These are phyloP conservation scores for Caenorhabditis sp. DNA, from an alignment of 2,888 invertebrate genomes.

Conservation along the genomic window DNA sequence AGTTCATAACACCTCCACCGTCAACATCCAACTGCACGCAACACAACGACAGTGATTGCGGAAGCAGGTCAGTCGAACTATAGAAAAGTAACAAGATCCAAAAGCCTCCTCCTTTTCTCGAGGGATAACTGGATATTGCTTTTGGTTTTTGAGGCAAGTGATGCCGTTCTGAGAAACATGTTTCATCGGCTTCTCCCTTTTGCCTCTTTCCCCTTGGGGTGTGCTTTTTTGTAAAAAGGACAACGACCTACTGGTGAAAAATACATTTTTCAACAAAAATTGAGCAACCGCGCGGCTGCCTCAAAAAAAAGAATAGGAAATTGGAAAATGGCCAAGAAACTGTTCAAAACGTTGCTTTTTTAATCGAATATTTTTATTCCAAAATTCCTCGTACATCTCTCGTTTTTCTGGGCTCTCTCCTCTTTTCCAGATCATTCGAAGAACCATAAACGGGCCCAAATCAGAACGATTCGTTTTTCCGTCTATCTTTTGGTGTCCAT, in stretches of 20 bases:
- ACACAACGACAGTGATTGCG: slow-evolving; percentile 66
- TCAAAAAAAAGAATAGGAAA: neutral
- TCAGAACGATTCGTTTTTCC: neutral
- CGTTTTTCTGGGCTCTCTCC: neutral
- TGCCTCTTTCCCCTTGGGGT: slow-evolving; percentile 13
- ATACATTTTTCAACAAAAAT: slow-evolving; percentile 17
- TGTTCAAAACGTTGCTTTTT: too few species aligned
- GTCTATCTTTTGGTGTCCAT: neutral
- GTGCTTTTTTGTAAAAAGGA: neutral
- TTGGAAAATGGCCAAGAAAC: neutral
- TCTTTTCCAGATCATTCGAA: too few species aligned
- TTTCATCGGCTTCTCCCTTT: neutral
- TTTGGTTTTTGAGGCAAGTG: neutral
- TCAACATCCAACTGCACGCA: slow-evolving; percentile 50
- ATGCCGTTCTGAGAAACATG: slow-evolving; percentile 8
- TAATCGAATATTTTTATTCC: too few species aligned
- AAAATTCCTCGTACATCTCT: too few species aligned
- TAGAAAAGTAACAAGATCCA: too few species aligned
- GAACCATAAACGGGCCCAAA: neutral
- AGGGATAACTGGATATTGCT: neutral
- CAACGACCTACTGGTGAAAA: slow-evolving; percentile 31
- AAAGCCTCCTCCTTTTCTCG: neutral
- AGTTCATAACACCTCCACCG: slow-evolving; percentile 60
- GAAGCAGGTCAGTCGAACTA: slow-evolving; percentile 65
- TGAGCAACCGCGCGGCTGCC: slow-evolving; percentile 2